These are phyloP conservation scores for Eunapius fragilis DNA, from an alignment of 37 sponge, comb jelly and placozoan genomes.

Conservation along the genomic window DNA sequence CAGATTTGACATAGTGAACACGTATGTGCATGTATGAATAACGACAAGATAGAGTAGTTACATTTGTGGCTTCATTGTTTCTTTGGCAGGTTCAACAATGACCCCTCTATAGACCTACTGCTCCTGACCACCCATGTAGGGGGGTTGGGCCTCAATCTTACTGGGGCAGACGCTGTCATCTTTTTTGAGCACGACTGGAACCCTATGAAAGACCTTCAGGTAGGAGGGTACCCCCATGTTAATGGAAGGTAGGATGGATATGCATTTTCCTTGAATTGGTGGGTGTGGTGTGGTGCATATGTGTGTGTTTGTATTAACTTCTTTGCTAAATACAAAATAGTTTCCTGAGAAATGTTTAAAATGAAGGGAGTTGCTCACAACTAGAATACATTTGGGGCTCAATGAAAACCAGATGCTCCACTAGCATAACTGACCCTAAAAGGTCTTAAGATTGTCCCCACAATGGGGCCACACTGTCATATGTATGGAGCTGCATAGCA, in stretches of 20 bases:
- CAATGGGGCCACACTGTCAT: not conserved
- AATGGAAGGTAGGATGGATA: no score
- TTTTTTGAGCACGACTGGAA: slow-evolving; percentile 99
- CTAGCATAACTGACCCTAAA: no score
- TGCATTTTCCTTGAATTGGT: no score
- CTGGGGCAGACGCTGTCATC: slow-evolving; percentile 99
- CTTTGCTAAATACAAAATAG: no score
- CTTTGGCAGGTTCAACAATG: slow-evolving; percentile 84
- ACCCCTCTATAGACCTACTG: slow-evolving; percentile 94
- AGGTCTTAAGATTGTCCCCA: no score
- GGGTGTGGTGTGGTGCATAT: no score
- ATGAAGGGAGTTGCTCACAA: no score
- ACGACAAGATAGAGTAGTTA: not conserved
- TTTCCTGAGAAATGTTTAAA: no score
- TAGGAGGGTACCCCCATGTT: slow-evolving; percentile 4
- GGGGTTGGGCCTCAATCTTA: slow-evolving; percentile 95
- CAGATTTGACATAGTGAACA: slow-evolving; percentile 67
- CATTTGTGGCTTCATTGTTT: not conserved
- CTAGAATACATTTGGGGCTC: no score
- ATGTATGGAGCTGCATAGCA: not conserved
- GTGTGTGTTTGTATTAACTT: no score
- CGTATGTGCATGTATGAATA: slow-evolving; percentile 35
- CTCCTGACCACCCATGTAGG: slow-evolving; percentile 98
- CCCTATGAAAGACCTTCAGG: slow-evolving; percentile 95
- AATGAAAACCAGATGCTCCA: no score